A percentile compares a stretch with the other conserved stretches of the same genome.
Conservation (phyloP, 2,113 vertebrate genomes). For the Anguilla japonica region DNA sequence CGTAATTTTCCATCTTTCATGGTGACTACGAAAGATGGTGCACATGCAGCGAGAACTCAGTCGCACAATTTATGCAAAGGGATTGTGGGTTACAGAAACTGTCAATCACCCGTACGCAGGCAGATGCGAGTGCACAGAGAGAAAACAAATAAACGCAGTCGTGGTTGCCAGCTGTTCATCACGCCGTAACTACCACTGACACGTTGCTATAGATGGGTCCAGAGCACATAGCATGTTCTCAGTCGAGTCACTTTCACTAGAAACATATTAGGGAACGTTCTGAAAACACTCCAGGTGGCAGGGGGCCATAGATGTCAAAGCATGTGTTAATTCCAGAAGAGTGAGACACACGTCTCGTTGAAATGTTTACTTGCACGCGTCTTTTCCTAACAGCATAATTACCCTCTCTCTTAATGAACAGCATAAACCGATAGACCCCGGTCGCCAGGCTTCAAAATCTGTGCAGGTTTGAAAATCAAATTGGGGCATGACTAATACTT, state of each 20-base stretch:
- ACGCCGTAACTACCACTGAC: slow-evolving; percentile 16
- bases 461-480: background rate
- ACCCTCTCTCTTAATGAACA: background rate
- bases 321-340: slow-evolving; percentile 24
- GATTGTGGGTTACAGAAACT: background rate
- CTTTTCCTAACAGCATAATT: background rate
- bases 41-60: background rate
- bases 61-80: background rate
- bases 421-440: background rate
- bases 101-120: background rate
- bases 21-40: background rate
- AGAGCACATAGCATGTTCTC: slow-evolving; percentile 30
- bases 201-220: slow-evolving; percentile 13
- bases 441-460: background rate
- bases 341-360: background rate
- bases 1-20: too few relatives aligned
- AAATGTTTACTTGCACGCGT: slow-evolving; percentile 21
- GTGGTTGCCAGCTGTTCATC: background rate
- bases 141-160: background rate
- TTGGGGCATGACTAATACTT: background rate
- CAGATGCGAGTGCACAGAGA: background rate
- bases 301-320: slow-evolving; percentile 25
- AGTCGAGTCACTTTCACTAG: slow-evolving; percentile 26
- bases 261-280: slow-evolving; percentile 24
- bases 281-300: slow-evolving; percentile 47